A percentile compares a stretch with the other conserved stretches of the same genome.
Evolutionary conservation across 2,113 vertebrate species (phyloP).

Genomic region (Parus major): DNA sequence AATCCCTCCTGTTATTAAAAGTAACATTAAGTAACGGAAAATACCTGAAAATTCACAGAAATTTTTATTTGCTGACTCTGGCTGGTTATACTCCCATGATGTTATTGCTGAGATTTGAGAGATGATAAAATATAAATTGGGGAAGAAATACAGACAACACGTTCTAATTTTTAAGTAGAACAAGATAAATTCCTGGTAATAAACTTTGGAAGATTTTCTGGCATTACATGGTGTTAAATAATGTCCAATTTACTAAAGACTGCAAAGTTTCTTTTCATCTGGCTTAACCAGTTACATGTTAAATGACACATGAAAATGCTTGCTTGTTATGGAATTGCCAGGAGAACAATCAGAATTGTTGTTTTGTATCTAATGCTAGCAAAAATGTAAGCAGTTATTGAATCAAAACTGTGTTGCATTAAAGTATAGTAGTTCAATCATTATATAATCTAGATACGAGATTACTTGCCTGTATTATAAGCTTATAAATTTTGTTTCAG

Average conservation of each 20-base stretch:
- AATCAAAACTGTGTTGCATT: neutral
- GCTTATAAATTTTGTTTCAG: neutral
- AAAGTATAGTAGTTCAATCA: neutral
- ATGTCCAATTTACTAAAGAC: neutral
- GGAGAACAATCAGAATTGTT: neutral
- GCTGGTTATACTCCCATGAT: neutral
- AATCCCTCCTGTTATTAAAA: neutral
- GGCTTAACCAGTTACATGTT: neutral
- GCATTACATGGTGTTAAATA: neutral
- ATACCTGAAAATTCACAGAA: neutral
- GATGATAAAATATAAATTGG: neutral
- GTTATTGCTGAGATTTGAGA: neutral
- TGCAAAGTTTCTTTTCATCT: neutral
- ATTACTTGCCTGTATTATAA: neutral
- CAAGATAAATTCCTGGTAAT: neutral
- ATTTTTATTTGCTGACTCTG: neutral
- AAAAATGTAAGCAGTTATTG: neutral
- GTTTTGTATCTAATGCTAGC: neutral
- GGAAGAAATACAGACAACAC: neutral
- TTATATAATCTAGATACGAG: neutral
- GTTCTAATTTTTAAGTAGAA: neutral
- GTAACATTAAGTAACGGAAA: neutral
- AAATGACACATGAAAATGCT: neutral
- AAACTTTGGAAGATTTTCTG: neutral
- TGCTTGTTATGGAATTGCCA: neutral